Evolutionary conservation across 2,113 vertebrate genomes (phyloP).

Genomic region (Cavia porcellus): DNA sequence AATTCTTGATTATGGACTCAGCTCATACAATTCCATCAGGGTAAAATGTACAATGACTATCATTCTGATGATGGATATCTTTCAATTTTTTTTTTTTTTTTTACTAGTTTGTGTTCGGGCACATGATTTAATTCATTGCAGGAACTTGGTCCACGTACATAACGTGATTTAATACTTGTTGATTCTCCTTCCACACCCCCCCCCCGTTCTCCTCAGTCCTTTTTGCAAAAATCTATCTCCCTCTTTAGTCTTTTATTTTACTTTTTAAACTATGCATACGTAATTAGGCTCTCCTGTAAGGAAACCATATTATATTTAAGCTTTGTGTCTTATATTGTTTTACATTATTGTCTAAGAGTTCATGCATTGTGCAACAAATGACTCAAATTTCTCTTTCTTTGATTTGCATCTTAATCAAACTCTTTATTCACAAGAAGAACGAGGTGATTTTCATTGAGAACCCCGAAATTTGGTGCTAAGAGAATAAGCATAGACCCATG

Average conservation of each 20-base stretch:
- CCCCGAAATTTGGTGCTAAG: background rate
- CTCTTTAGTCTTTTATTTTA: background rate
- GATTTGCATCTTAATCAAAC: background rate
- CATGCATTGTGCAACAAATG: background rate
- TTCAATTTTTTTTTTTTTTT: background rate
- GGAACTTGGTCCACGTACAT: background rate
- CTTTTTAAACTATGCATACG: background rate
- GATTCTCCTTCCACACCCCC: background rate
- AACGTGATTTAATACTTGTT: background rate
- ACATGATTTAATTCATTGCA: background rate
- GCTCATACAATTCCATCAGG: background rate
- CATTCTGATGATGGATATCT: background rate
- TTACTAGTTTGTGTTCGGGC: background rate
- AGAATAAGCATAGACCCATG: background rate
- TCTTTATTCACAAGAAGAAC: background rate
- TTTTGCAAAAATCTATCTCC: background rate
- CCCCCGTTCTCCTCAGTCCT: too few relatives aligned
- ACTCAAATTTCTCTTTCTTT: background rate
- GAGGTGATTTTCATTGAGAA: background rate
- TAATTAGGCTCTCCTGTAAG: background rate
- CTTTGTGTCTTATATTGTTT: background rate
- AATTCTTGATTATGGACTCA: background rate
- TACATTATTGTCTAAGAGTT: background rate
- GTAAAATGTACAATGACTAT: background rate
- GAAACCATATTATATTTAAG: background rate